These are phyloP conservation scores for Leucophora obtusa DNA, from an alignment of 2,888 invertebrate genomes.

Conservation along the genomic window DNA sequence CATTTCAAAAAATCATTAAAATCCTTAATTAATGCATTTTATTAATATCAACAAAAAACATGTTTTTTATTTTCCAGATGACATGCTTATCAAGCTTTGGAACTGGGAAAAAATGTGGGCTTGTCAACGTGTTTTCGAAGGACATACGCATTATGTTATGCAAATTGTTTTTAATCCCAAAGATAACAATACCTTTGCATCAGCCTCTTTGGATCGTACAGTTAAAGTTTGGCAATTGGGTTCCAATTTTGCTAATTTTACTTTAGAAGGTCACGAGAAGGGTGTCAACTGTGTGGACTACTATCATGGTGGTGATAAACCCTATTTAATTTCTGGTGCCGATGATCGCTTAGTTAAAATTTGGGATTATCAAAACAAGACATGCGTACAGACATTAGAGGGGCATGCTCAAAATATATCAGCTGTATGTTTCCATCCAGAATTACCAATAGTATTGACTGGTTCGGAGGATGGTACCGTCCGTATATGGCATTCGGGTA, in stretches of 20 bases:
- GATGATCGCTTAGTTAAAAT: constrained; percentile 99
- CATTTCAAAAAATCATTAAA: too few relatives aligned
- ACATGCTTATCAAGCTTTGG: constrained; percentile 99
- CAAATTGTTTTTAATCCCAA: constrained; percentile 99
- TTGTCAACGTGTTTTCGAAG: constrained; percentile 99
- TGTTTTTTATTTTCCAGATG: constrained; percentile 84
- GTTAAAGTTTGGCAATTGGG: constrained; percentile 99
- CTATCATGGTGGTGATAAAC: constrained; percentile 99
- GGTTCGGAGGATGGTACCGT: constrained; percentile 99
- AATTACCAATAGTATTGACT: constrained; percentile 96
- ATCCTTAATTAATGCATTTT: too few relatives aligned
- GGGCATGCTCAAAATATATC: constrained; percentile 98
- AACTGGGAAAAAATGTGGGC: constrained; percentile 99
- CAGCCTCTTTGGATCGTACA: constrained; percentile 98
- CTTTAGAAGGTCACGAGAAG: constrained; percentile 98
- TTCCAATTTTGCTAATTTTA: constrained; percentile 97
- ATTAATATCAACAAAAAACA: too few relatives aligned
- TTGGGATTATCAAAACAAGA: constrained; percentile 99
- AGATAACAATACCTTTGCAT: constrained; percentile 99
- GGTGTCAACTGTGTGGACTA: constrained; percentile 99
- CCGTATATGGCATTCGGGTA: constrained; percentile 98
- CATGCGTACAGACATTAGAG: constrained; percentile 98
- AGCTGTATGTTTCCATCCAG: constrained; percentile 98
- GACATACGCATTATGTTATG: constrained; percentile 99
- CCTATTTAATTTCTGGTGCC: constrained; percentile 98